Percentiles rank a stretch among this genome's conserved stretches.
phyloP scores from a whole-genome alignment of 2,113 vertebrate genomes.

The Microcebus ravelobensis region DNA sequence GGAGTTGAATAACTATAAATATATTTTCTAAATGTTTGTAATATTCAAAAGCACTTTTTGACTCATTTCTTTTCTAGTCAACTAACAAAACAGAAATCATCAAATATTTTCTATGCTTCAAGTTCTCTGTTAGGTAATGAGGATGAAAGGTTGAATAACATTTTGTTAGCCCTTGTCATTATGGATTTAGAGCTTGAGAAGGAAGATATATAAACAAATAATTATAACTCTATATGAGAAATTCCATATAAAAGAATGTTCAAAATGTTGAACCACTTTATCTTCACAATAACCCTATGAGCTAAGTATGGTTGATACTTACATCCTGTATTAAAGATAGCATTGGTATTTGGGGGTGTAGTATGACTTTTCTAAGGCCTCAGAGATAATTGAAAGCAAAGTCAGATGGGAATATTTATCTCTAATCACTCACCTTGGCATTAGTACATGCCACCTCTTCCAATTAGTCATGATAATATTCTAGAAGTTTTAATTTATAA shows the following conservation, averaged over 20 bases:
- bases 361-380: not conserved
- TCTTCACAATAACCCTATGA: not conserved
- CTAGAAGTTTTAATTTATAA: not conserved
- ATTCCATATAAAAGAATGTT: not conserved
- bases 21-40: not conserved
- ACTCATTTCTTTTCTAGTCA: not conserved
- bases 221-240: not conserved
- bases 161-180: not conserved
- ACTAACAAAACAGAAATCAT: not conserved
- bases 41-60: not conserved
- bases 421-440: not conserved
- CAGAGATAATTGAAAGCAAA: not conserved
- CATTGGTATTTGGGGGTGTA: fast-evolving
- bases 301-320: not conserved
- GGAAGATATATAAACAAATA: not conserved
- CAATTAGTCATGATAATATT: not conserved
- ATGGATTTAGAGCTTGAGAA: not conserved
- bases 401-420: not conserved
- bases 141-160: not conserved
- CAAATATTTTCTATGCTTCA: not conserved
- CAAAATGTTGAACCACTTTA: not conserved
- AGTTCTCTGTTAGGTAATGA: not conserved
- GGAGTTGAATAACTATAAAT: not conserved
- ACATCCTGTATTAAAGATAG: not conserved
- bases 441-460: not conserved